Conservation (phyloP, 2,797 vertebrate species). For the Neosilurus mollespiculum region DNA sequence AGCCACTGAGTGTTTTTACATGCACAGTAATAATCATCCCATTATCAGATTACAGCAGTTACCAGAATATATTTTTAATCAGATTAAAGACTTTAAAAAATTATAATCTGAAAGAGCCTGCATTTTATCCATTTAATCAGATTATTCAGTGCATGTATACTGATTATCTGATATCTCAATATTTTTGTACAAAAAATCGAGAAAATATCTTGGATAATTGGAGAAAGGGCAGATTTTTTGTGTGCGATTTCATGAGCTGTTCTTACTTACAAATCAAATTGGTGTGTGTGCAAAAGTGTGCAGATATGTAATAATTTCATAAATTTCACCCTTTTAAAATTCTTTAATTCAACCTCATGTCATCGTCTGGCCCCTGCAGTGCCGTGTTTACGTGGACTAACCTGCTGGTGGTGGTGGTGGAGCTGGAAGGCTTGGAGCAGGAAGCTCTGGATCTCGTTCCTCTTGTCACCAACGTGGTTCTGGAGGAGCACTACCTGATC, state of each 20-base stretch:
- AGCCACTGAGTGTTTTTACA: not conserved
- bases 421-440: constrained; percentile 91
- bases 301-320: not conserved
- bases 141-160: not conserved
- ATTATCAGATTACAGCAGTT: not conserved
- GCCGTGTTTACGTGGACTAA: constrained; percentile 98
- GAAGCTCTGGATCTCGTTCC: constrained; percentile 92
- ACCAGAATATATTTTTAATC: not conserved
- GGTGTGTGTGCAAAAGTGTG: too few species aligned
- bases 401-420: constrained; percentile 93
- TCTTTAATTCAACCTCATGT: not conserved
- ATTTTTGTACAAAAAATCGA: not conserved
- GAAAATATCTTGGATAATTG: not conserved
- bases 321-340: too few species aligned
- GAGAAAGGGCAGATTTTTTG: not conserved
- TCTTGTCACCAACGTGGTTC: constrained; percentile 89
- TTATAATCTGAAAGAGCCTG: not conserved
- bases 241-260: not conserved
- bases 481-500: constrained; percentile 95
- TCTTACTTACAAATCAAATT: too few species aligned
- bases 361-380: constrained; percentile 51
- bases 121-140: not conserved
- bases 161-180: not conserved
- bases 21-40: not conserved
- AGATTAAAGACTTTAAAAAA: not conserved